phyloP scores from a whole-genome alignment of 2,113 vertebrate genomes.

The Turnix velox region DNA sequence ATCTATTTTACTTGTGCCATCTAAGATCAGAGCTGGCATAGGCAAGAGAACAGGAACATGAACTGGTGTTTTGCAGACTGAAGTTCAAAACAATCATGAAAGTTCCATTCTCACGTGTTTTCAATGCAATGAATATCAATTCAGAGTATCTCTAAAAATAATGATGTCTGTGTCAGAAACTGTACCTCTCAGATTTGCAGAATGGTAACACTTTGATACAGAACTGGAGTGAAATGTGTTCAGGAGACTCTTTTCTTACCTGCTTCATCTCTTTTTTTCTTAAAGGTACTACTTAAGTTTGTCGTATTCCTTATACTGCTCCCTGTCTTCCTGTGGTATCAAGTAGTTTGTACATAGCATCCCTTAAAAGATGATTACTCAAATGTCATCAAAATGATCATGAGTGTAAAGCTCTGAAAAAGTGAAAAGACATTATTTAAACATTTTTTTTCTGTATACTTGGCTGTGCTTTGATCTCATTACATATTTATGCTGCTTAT shows the following conservation, averaged over 20 bases:
- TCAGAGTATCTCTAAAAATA: neutral
- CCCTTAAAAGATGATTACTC: neutral
- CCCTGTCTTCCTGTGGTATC: neutral
- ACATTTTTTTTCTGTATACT: neutral
- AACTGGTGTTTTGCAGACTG: neutral
- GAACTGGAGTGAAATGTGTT: neutral
- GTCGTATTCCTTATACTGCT: neutral
- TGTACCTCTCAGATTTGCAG: neutral
- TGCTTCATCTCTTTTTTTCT: neutral
- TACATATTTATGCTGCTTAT: neutral
- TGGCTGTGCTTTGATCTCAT: neutral
- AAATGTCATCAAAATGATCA: neutral
- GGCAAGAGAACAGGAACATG: neutral
- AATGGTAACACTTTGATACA: neutral
- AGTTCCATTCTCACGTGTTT: neutral
- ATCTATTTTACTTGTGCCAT: neutral
- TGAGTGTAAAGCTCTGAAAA: neutral
- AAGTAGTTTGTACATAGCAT: neutral
- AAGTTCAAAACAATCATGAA: neutral
- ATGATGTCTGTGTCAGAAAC: neutral
- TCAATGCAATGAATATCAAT: neutral
- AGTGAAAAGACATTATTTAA: neutral
- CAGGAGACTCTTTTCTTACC: neutral
- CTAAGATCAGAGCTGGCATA: neutral
- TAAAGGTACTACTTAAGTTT: neutral